Conservation (phyloP, 1,140 invertebrate species). For the Pogonus chalceus region DNA sequence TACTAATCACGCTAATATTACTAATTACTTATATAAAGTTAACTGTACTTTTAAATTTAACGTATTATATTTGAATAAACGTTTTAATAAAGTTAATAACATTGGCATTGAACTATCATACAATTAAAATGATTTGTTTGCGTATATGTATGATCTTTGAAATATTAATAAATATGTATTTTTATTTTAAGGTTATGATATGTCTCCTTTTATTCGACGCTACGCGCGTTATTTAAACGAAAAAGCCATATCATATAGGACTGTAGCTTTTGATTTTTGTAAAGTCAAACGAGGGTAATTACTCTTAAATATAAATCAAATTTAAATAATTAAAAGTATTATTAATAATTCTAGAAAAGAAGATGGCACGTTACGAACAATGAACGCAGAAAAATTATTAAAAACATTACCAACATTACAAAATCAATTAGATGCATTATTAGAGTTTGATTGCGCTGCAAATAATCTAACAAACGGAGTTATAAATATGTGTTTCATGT, state of each 20-base stretch:
- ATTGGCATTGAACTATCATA: too few species aligned
- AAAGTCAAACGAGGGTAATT: constrained; percentile 96
- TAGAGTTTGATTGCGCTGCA: constrained; percentile 96
- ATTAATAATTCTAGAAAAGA: constrained; percentile 65
- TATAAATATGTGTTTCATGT: constrained; percentile 97
- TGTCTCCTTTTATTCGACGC: constrained; percentile 96
- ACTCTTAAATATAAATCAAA: constrained; percentile 7
- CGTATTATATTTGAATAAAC: too few species aligned
- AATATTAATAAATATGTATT: too few species aligned
- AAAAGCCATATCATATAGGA: constrained; percentile 95
- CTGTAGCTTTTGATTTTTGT: constrained; percentile 99
- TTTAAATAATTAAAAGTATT: too few species aligned
- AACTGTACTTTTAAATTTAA: too few species aligned
- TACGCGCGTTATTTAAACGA: constrained; percentile 99
- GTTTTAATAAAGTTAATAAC: too few species aligned
- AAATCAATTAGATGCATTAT: constrained; percentile 84
- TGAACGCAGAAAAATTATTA: constrained; percentile 94
- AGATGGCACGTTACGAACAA: constrained; percentile 90
- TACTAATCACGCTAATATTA: too few species aligned
- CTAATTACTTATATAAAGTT: too few species aligned
- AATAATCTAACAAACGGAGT: constrained; percentile 97
- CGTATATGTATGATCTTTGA: too few species aligned
- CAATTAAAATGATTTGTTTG: too few species aligned
- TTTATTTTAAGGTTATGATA: constrained; percentile 82
- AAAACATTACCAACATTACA: constrained; percentile 95